phyloP scores from a whole-genome alignment of 1,140 invertebrate genomes.

The Drosophila pectinifera region DNA sequence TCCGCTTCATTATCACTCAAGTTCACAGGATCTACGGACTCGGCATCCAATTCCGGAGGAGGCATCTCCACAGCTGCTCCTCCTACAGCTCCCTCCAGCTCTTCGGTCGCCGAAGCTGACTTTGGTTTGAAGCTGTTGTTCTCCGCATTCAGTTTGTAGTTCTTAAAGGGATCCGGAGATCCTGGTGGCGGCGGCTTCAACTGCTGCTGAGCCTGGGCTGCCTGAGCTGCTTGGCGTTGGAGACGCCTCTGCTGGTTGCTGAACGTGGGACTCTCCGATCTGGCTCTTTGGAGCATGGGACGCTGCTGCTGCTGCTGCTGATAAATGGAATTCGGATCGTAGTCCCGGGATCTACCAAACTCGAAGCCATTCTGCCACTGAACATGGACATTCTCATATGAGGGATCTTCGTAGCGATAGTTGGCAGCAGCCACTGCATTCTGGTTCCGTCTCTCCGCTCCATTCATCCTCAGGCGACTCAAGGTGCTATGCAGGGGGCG shows the following conservation, averaged over 20 bases:
- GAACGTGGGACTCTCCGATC: constrained; percentile 82
- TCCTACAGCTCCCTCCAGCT: constrained; percentile 49
- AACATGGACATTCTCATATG: constrained; percentile 83
- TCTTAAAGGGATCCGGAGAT: constrained; percentile 74
- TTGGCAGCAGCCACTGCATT: constrained; percentile 40
- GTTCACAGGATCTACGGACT: constrained; percentile 33
- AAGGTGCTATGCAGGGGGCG: constrained; percentile 78
- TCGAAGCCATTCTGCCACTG: constrained; percentile 84
- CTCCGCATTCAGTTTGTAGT: constrained; percentile 77
- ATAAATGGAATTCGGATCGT: constrained; percentile 63
- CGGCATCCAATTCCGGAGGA: constrained; percentile 40
- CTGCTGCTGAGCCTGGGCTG: constrained; percentile 50
- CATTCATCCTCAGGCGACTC: constrained; percentile 60
- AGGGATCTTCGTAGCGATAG: constrained; percentile 78
- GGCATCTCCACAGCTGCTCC: constrained; percentile 43
- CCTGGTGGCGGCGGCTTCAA: constrained; percentile 27
- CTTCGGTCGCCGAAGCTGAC: constrained; percentile 36
- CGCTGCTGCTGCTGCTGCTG: constrained; percentile 41
- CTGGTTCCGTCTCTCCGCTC: constrained; percentile 42
- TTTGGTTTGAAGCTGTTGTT: constrained; percentile 83
- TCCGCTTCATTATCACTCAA: constrained; percentile 79
- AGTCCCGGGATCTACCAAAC: constrained; percentile 78
- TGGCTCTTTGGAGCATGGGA: constrained; percentile 71
- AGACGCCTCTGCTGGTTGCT: constrained; percentile 75
- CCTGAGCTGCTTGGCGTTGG: constrained; percentile 44